Evolutionary conservation across 2,888 invertebrate species (phyloP).

Genomic region (Netelia fuscicornis): DNA sequence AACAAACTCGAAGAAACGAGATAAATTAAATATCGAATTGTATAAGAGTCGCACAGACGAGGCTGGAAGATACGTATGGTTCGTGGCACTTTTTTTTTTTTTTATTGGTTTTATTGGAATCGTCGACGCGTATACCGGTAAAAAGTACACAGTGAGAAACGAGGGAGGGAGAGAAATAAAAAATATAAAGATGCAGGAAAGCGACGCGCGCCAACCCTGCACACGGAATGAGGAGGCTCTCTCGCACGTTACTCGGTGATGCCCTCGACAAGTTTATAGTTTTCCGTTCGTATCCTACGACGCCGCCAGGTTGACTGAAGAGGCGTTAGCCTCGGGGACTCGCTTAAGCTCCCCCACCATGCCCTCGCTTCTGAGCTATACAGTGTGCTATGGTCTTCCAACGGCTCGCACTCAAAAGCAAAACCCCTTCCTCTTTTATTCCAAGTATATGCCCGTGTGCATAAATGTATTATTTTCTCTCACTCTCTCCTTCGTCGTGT

Average conservation of each 20-base stretch:
- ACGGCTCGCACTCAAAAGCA: slow-evolving; percentile 25
- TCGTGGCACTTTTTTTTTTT: slow-evolving; percentile 25
- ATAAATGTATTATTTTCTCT: background rate
- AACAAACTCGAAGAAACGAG: slow-evolving; percentile 13
- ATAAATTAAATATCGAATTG: background rate
- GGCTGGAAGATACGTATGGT: background rate
- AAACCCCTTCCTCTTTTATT: slow-evolving; percentile 36
- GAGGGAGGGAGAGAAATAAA: slow-evolving; percentile 7
- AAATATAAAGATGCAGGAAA: slow-evolving; percentile 24
- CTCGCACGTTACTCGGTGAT: slow-evolving; percentile 68
- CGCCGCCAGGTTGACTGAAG: slow-evolving; percentile 81
- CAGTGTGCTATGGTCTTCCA: slow-evolving; percentile 45
- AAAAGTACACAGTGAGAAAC: slow-evolving; percentile 9
- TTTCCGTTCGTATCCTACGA: slow-evolving; percentile 71
- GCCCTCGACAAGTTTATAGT: slow-evolving; percentile 73
- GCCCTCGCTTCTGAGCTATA: slow-evolving; percentile 41
- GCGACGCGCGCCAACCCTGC: slow-evolving; percentile 66
- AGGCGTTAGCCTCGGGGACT: slow-evolving; percentile 71
- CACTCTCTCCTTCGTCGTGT: background rate
- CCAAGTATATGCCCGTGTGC: slow-evolving; percentile 6
- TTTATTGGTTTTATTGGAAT: background rate
- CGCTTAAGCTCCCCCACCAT: slow-evolving; percentile 68
- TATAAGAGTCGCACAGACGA: slow-evolving; percentile 34
- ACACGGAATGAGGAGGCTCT: slow-evolving; percentile 53
- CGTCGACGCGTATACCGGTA: slow-evolving; percentile 7